These are phyloP conservation scores for Molossus molossus DNA, from an alignment of 2,797 vertebrate species.

Conservation along the genomic window DNA sequence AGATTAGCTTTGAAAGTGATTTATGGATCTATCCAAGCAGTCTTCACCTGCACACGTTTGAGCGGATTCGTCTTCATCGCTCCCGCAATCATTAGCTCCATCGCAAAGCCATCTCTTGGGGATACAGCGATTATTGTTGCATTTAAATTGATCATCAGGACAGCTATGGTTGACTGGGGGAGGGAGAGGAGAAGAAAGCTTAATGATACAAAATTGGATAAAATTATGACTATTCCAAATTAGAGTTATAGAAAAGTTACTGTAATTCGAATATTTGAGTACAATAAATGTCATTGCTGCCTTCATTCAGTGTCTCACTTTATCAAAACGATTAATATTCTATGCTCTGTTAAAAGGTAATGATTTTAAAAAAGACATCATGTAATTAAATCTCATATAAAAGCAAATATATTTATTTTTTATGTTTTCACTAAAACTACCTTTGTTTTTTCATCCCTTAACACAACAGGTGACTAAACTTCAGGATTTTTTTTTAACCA, in stretches of 20 bases:
- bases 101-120: conserved; percentile 98
- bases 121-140: conserved; percentile 97
- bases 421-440: neutral
- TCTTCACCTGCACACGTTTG: conserved; percentile 95
- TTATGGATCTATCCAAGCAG: neutral
- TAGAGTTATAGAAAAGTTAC: neutral
- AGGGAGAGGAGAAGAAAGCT: neutral
- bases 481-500: neutral
- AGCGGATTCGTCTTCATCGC: conserved; percentile 96
- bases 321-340: conserved; percentile 1
- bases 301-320: neutral
- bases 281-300: neutral
- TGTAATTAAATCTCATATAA: neutral
- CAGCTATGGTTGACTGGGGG: conserved; percentile 95
- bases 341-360: conserved; percentile 50
- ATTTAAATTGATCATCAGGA: conserved; percentile 97
- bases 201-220: conserved; percentile 15
- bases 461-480: neutral
- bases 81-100: conserved; percentile 96
- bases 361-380: neutral
- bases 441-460: neutral
- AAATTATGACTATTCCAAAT: conserved; percentile 62
- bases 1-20: conserved; percentile 26
- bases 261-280: neutral
- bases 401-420: conserved; percentile 6